phyloP scores from a whole-genome alignment of 2,888 invertebrate genomes.

The Drosophila leonis region DNA sequence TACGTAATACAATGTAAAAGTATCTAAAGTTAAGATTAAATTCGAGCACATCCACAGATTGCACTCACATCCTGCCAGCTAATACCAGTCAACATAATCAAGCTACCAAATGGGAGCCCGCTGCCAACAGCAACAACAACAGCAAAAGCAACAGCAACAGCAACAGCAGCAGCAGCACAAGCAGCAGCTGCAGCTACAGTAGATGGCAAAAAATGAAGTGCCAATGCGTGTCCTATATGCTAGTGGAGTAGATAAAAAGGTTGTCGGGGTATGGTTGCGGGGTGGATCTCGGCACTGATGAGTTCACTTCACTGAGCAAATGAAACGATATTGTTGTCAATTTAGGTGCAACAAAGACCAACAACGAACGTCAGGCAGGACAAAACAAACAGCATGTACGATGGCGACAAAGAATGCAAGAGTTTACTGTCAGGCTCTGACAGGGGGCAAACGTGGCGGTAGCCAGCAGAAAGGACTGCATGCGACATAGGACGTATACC shows the following conservation, averaged over 20 bases:
- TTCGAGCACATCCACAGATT: slow-evolving; percentile 37
- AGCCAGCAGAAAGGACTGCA: slow-evolving; percentile 28
- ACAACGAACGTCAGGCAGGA: slow-evolving; percentile 67
- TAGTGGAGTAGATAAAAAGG: neutral
- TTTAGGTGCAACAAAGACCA: slow-evolving; percentile 78
- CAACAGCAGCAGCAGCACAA: slow-evolving; percentile 28
- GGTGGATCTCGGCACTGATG: slow-evolving; percentile 68
- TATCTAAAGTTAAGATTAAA: slow-evolving; percentile 45
- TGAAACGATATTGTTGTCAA: slow-evolving; percentile 80
- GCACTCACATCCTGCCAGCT: slow-evolving; percentile 26
- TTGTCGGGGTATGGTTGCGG: neutral
- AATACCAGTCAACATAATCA: slow-evolving; percentile 74
- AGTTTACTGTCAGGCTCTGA: slow-evolving; percentile 2
- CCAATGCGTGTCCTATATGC: slow-evolving; percentile 48
- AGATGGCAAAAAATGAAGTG: slow-evolving; percentile 64
- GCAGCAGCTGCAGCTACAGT: slow-evolving; percentile 31
- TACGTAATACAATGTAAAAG: slow-evolving; percentile 28
- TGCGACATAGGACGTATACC: slow-evolving; percentile 32
- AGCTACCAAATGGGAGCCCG: slow-evolving; percentile 48
- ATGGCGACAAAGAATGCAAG: slow-evolving; percentile 56
- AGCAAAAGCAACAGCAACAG: slow-evolving; percentile 19
- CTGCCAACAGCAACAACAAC: slow-evolving; percentile 29
- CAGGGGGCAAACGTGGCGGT: neutral
- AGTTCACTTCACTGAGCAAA: slow-evolving; percentile 80
- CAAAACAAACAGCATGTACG: slow-evolving; percentile 76